Evolutionary conservation across 2,797 vertebrate species (phyloP), one percentile per base, ranked within the genome.

Genomic region (Nothura maculosa): DNA sequence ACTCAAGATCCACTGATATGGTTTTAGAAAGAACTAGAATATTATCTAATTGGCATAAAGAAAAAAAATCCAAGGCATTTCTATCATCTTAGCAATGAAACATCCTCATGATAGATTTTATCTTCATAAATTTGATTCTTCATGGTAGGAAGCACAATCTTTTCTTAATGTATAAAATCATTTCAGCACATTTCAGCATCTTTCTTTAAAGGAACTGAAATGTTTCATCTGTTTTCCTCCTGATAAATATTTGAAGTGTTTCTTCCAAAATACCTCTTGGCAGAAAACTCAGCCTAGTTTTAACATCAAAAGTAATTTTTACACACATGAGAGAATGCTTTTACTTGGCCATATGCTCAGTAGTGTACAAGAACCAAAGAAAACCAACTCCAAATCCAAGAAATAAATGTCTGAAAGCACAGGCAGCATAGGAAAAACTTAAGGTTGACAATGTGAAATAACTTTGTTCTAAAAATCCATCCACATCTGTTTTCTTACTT

Each of bases 391-490:
- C 40, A 70, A 4, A 9, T 8, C 38, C 14, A 82, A 24, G 36
- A 87, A 93, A 58, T n/a, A 0, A 12, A 28, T 36, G 11, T 40
- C 50, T 78, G 45, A 27, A 36, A 60, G 43, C 5, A 40, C 21
- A 19, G 9, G 14, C 30, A 21, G 6, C 18, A 30, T 6, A 81
- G 22, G 9, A 75, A 21, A 32, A 16, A 12, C 14, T 27, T 19
- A 14, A 5, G 1, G 1, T 78, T 72, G 75, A 64, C 32, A 27
- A 61, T 9, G 55, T 40, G 24, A 48, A 67, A 30, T 68, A 78
- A 55, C 0, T 0, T 47, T 60, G 45, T 27, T 62, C 36, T 62
- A 79, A 87, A 91, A 36, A 0, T 20, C 40, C 19, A 57, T 32
- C 40, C 45, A 10, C 57, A 9, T 72, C 28, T 16, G 6, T 47